Conservation (phyloP, 1,140 invertebrate species). For the Brachionus calyciflorus region DNA sequence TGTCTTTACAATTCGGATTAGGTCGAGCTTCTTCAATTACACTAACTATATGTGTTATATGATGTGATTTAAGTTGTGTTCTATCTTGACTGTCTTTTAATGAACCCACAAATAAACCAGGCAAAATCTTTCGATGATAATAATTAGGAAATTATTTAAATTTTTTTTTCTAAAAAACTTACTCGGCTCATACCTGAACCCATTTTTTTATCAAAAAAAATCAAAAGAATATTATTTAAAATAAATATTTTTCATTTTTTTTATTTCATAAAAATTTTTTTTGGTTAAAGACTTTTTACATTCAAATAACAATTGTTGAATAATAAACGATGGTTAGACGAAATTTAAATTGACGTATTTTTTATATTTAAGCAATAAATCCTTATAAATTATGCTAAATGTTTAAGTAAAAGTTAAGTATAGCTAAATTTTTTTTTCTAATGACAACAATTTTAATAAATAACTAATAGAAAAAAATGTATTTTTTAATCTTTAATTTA, state of each 20-base stretch:
- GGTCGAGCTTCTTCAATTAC: conserved; percentile 84
- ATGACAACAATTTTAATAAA: too few species aligned
- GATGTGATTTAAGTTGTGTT: conserved; percentile 77
- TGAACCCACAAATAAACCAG: conserved; percentile 63
- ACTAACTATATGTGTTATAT: conserved; percentile 89
- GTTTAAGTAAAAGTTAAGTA: too few species aligned
- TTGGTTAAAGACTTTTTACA: neutral
- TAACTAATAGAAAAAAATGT: too few species aligned
- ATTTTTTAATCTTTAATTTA: too few species aligned
- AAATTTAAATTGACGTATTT: too few species aligned
- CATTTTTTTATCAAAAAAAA: neutral
- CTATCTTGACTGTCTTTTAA: conserved; percentile 83
- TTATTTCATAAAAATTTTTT: conserved; percentile 1
- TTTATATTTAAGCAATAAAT: neutral
- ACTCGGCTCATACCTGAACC: conserved; percentile 46
- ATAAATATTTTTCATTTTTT: neutral
- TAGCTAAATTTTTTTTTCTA: too few species aligned
- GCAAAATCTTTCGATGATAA: conserved; percentile 28
- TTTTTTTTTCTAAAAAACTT: conserved; percentile 20
- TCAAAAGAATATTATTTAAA: too few species aligned
- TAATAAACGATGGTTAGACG: neutral
- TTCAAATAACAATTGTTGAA: neutral
- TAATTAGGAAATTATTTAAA: neutral
- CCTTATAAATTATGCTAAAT: conserved; percentile 26
- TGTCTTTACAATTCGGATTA: conserved; percentile 68